Evolutionary conservation across 2,113 vertebrate genomes (phyloP).

Genomic region (Perognathus longimembris): DNA sequence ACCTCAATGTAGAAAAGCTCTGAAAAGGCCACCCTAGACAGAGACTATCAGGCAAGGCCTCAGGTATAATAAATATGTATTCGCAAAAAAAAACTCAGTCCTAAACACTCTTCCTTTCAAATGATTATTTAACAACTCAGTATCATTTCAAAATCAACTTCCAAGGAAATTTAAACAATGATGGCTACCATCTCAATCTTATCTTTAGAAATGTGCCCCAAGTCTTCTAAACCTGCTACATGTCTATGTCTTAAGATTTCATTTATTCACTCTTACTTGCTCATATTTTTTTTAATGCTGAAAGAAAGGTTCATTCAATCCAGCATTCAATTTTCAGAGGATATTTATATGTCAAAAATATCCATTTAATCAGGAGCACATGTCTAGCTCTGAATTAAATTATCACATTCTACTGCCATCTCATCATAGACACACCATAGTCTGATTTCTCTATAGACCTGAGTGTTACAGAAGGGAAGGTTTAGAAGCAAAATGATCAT

Average conservation of each 20-base stretch:
- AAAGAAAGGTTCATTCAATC: constrained; percentile 44
- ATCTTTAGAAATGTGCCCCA: neutral
- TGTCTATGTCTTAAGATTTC: neutral
- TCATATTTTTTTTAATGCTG: constrained; percentile 1
- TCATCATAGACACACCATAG: neutral
- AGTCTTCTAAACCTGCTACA: neutral
- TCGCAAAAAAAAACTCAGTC: neutral
- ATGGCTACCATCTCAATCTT: neutral
- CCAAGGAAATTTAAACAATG: neutral
- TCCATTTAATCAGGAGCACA: constrained; percentile 56
- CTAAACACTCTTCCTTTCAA: neutral
- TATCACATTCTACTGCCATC: neutral
- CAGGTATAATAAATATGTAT: neutral
- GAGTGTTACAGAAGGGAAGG: neutral
- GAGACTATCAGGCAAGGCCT: neutral
- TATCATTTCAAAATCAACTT: neutral
- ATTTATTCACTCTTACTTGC: constrained; percentile 3
- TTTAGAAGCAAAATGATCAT: constrained; percentile 7
- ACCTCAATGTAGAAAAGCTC: neutral
- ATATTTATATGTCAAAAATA: constrained; percentile 47
- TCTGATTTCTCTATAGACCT: constrained; percentile 8
- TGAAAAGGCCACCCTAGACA: neutral
- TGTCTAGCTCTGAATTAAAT: constrained; percentile 54
- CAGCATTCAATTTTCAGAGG: constrained; percentile 54
- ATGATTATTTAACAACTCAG: neutral